A percentile compares a stretch with the other conserved stretches of the same genome.
These are phyloP conservation scores for Psittacara wagleri DNA, from an alignment of 2,113 vertebrate genomes.

Conservation along the genomic window DNA sequence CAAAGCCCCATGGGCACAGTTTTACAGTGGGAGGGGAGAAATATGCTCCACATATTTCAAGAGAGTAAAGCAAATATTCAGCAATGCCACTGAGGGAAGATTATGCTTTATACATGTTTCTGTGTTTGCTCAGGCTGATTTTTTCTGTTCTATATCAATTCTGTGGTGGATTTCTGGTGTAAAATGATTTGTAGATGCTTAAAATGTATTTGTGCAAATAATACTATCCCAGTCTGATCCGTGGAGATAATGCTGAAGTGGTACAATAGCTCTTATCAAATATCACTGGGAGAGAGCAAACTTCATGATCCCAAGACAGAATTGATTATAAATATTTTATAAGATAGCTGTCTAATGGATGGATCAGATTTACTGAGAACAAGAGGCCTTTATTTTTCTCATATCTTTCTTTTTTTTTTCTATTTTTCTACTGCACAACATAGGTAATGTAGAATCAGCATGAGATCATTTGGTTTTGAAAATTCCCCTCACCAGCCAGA, in stretches of 20 bases:
- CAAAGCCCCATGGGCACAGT: background rate
- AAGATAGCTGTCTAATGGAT: slow-evolving; percentile 24
- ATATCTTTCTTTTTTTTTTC: background rate
- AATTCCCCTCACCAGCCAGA: background rate
- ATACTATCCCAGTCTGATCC: slow-evolving; percentile 2
- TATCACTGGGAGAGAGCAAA: slow-evolving; percentile 44
- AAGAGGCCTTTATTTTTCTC: background rate
- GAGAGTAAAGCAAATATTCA: background rate
- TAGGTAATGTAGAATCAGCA: background rate
- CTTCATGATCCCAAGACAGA: slow-evolving; percentile 35
- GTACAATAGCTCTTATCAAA: slow-evolving; percentile 38
- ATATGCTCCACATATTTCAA: background rate
- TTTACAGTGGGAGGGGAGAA: background rate
- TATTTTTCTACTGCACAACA: background rate
- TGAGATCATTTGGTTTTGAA: background rate
- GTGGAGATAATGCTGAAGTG: slow-evolving; percentile 25
- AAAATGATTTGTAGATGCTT: slow-evolving; percentile 51
- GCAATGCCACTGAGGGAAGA: background rate
- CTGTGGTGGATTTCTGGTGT: slow-evolving; percentile 1
- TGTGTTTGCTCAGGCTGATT: background rate
- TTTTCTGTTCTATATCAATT: background rate
- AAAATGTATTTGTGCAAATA: slow-evolving; percentile 57
- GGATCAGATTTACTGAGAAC: slow-evolving; percentile 2
- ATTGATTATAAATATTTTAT: slow-evolving; percentile 57
- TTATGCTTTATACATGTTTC: background rate